These are phyloP conservation scores for Pseudococcus jackbeardsleyi DNA, from an alignment of 2,888 invertebrate species.

Conservation along the genomic window DNA sequence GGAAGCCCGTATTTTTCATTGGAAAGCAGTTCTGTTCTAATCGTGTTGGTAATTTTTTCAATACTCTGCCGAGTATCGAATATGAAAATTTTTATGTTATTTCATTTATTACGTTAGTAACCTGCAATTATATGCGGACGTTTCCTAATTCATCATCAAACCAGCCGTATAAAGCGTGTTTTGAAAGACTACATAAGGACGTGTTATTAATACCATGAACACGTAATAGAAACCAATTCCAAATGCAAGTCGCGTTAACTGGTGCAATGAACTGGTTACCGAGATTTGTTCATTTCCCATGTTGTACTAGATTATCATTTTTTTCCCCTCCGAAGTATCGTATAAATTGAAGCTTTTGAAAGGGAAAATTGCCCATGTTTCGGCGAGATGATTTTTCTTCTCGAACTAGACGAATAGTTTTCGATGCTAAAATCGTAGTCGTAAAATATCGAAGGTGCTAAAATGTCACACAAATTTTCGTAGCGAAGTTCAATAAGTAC, in stretches of 20 bases:
- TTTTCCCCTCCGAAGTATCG: not conserved
- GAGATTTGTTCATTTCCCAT: not conserved
- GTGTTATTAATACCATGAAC: not conserved
- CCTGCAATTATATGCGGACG: conserved; percentile 17
- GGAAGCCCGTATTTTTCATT: not conserved
- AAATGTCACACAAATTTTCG: not conserved
- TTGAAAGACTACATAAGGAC: not conserved
- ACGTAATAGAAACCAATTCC: not conserved
- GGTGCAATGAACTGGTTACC: conserved; percentile 50
- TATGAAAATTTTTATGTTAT: not conserved
- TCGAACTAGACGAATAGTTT: no score
- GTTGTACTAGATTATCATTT: not conserved
- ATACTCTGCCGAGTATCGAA: not conserved
- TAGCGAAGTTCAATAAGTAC: not conserved
- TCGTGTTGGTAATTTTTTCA: not conserved
- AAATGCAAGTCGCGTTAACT: conserved; percentile 39
- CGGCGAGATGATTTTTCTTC: no score
- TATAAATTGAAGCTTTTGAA: no score
- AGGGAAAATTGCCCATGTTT: no score
- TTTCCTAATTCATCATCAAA: conserved; percentile 37
- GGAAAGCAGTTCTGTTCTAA: not conserved
- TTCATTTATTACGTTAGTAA: not conserved
- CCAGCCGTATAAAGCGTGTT: conserved; percentile 15
- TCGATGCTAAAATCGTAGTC: no score
- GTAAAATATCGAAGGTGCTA: no score